Percentiles rank a stretch among this genome's conserved stretches.
phyloP scores from a whole-genome alignment of 2,888 invertebrate species.

The Limenitis camilla region DNA sequence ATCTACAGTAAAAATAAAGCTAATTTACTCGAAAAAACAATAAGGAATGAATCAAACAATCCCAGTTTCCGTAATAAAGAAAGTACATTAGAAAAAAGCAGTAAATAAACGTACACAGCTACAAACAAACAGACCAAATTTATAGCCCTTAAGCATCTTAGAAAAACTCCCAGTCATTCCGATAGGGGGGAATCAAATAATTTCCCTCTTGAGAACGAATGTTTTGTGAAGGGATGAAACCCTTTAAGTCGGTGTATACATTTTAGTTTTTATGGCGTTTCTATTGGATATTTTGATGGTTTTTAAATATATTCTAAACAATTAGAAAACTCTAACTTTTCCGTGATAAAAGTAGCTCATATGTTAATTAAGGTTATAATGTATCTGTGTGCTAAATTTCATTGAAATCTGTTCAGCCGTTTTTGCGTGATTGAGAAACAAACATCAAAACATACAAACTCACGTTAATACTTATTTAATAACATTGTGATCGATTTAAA shows the following conservation, averaged over 20 bases:
- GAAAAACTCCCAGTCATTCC: constrained; percentile 49
- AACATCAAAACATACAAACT: too few relatives aligned
- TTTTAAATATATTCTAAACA: too few relatives aligned
- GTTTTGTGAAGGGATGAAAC: constrained; percentile 16
- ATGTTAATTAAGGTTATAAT: too few relatives aligned
- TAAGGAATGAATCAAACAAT: constrained; percentile 6
- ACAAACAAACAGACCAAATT: constrained; percentile 55
- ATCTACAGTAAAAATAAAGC: constrained; percentile 2
- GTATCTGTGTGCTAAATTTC: too few relatives aligned
- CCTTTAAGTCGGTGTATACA: constrained; percentile 18
- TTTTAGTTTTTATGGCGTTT: constrained; percentile 13
- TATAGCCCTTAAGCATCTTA: constrained; percentile 54
- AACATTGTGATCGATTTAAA: too few relatives aligned
- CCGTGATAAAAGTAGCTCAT: too few relatives aligned
- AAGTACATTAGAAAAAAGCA: constrained; percentile 38
- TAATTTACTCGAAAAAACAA: constrained; percentile 5
- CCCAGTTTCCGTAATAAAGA: constrained; percentile 12
- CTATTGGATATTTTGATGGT: constrained; percentile 1
- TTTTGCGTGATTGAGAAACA: too few relatives aligned
- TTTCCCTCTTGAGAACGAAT: constrained; percentile 41
- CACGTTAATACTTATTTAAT: too few relatives aligned
- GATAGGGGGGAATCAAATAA: constrained; percentile 55
- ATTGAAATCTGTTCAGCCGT: too few relatives aligned
- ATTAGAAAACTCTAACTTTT: too few relatives aligned
- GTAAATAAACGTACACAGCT: constrained; percentile 56